phyloP scores from a whole-genome alignment of 2,113 vertebrate species.

The Anas platyrhynchos region DNA sequence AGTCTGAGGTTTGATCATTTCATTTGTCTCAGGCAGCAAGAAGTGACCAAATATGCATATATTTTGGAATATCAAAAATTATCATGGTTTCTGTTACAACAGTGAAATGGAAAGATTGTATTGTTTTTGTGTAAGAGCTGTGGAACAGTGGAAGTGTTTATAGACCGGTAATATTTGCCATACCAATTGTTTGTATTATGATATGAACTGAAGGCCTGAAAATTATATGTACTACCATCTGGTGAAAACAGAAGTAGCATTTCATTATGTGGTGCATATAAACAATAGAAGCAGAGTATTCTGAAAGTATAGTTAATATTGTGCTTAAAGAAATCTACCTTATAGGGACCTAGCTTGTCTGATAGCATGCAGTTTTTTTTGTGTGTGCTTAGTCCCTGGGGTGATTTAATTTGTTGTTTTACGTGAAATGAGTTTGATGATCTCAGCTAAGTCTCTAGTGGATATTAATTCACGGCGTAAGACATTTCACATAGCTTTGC shows the following conservation, averaged over 20 bases:
- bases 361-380: slow-evolving; percentile 67
- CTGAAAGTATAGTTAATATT: slow-evolving; percentile 69
- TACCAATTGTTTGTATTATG: slow-evolving; percentile 70
- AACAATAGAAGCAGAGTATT: slow-evolving; percentile 52
- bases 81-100: slow-evolving; percentile 50
- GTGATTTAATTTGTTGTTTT: slow-evolving; percentile 84
- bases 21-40: slow-evolving; percentile 47
- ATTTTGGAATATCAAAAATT: slow-evolving; percentile 34
- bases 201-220: slow-evolving; percentile 67
- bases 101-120: slow-evolving; percentile 18
- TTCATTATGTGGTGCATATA: slow-evolving; percentile 68
- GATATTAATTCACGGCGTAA: slow-evolving; percentile 80
- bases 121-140: slow-evolving; percentile 25
- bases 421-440: slow-evolving; percentile 84
- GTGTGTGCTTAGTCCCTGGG: slow-evolving; percentile 65
- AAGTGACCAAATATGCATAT: slow-evolving; percentile 36
- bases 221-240: slow-evolving; percentile 73
- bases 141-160: slow-evolving; percentile 53
- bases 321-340: slow-evolving; percentile 70
- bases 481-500: slow-evolving; percentile 79
- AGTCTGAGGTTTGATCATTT: slow-evolving; percentile 55
- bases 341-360: slow-evolving; percentile 56
- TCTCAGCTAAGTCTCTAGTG: slow-evolving; percentile 79
- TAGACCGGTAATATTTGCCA: slow-evolving; percentile 65
- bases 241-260: slow-evolving; percentile 74